Percentiles rank a stretch among this genome's conserved stretches.
phyloP scores from a whole-genome alignment of 2,797 vertebrate genomes.

The Brachyrhaphis roseni region DNA sequence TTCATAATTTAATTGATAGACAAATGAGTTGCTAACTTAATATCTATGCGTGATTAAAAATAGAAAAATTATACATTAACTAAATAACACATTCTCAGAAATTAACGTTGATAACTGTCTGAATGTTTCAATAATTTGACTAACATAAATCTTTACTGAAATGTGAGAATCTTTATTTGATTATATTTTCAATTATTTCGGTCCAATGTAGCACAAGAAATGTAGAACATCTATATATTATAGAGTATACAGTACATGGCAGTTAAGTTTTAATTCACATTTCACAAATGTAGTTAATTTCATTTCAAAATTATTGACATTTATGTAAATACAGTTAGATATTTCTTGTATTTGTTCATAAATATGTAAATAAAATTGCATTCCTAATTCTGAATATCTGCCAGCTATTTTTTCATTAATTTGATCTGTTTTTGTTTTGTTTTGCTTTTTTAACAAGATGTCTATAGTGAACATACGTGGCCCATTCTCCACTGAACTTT shows the following conservation, averaged over 20 bases:
- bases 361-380: background rate
- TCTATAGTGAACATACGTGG: constrained; percentile 17
- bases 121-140: background rate
- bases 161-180: background rate
- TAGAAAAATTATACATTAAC: background rate
- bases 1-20: background rate
- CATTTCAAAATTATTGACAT: background rate
- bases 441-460: constrained; percentile 1
- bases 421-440: background rate
- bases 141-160: background rate
- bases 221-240: background rate
- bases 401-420: background rate
- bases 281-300: background rate
- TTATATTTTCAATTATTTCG: background rate
- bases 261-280: background rate
- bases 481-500: background rate
- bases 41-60: background rate
- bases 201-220: background rate
- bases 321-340: background rate
- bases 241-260: background rate
- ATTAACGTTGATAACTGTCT: background rate
- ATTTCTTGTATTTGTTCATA: background rate
- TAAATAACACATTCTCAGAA: background rate
- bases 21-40: background rate
- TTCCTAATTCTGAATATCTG: background rate